Conservation (phyloP, 2,888 invertebrate genomes). For the Calameuta filiformis region DNA sequence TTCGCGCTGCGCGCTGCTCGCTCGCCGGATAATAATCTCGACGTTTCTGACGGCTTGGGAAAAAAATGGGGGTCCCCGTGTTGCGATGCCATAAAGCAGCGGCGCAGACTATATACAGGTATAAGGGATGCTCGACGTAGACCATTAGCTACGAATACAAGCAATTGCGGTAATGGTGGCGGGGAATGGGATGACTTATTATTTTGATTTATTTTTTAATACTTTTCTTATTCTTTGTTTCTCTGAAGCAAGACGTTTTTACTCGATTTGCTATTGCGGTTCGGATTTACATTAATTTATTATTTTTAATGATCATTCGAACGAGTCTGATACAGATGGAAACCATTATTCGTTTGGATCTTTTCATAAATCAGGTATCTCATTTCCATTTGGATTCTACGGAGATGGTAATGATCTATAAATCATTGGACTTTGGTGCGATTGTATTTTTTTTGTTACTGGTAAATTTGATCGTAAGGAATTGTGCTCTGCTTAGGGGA, state of each 20-base stretch:
- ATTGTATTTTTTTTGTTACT: too few relatives aligned
- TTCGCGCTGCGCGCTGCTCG: constrained; percentile 16
- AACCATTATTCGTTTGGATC: neutral
- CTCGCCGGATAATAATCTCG: constrained; percentile 15
- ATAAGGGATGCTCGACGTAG: neutral
- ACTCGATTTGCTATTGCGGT: neutral
- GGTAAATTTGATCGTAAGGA: too few relatives aligned
- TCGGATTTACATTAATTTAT: neutral
- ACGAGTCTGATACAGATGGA: neutral
- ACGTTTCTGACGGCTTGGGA: constrained; percentile 10
- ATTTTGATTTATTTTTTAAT: constrained; percentile 8
- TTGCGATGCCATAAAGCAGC: neutral
- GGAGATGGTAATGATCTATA: too few relatives aligned
- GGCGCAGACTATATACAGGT: neutral
- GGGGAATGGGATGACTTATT: neutral
- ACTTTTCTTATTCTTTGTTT: neutral
- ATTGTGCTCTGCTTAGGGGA: neutral
- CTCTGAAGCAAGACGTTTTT: neutral
- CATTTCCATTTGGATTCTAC: too few relatives aligned
- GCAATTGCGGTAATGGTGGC: neutral
- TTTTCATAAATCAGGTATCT: neutral
- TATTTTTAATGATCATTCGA: neutral
- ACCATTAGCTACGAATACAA: neutral
- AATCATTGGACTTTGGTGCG: too few relatives aligned
- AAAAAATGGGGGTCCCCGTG: neutral